Conservation (phyloP, 1,140 invertebrate genomes). For the Rhagoletis pomonella region DNA sequence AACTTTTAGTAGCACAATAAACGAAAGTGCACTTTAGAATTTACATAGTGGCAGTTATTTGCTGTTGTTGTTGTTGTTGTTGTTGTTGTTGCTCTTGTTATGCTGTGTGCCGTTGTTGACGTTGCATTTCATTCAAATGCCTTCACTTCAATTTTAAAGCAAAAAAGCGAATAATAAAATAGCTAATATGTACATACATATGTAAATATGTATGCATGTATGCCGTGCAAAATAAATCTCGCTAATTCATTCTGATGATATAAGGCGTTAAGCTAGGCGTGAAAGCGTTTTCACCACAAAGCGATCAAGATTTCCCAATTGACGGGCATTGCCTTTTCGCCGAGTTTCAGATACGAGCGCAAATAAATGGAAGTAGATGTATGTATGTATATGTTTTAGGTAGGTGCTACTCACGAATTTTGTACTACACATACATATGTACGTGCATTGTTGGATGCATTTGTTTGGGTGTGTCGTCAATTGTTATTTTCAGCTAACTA, state of each 20-base stretch:
- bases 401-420: background rate
- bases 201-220: too few species aligned
- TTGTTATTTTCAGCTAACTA: constrained; percentile 17
- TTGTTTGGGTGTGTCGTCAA: constrained; percentile 39
- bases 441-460: background rate
- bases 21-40: constrained; percentile 51
- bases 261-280: constrained; percentile 48
- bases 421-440: background rate
- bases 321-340: constrained; percentile 47
- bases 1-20: constrained; percentile 48
- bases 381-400: background rate
- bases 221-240: background rate
- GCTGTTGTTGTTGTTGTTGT: too few species aligned
- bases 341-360: background rate
- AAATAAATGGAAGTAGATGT: background rate
- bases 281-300: constrained; percentile 47
- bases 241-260: constrained; percentile 51
- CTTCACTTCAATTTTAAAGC: constrained; percentile 4
- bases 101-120: constrained; percentile 2
- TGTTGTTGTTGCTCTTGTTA: constrained; percentile 5
- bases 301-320: constrained; percentile 43
- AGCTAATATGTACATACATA: too few species aligned
- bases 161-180: background rate
- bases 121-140: constrained; percentile 50
- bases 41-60: constrained; percentile 26